Evolutionary conservation across 2,113 vertebrate genomes (phyloP).

Genomic region (Sinocyclocheilus anophthalmus): DNA sequence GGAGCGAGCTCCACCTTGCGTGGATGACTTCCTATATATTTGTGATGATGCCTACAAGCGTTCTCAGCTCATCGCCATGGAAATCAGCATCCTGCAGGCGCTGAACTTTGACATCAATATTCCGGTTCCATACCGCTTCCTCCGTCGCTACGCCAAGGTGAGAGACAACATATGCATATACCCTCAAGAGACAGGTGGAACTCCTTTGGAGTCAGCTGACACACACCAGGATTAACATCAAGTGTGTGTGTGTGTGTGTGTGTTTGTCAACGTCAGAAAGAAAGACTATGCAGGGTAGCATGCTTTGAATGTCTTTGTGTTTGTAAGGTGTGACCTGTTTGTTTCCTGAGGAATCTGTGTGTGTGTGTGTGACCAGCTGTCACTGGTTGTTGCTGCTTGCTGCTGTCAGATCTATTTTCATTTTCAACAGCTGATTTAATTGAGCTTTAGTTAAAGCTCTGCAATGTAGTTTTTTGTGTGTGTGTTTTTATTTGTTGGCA

Average conservation of each 20-base stretch:
- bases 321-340: neutral
- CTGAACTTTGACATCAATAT: constrained; percentile 92
- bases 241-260: neutral
- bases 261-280: constrained; percentile 7
- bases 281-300: neutral
- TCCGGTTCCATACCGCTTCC: constrained; percentile 89
- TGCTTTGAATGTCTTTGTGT: neutral
- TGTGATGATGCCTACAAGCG: constrained; percentile 84
- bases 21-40: constrained; percentile 88
- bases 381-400: neutral
- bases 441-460: neutral
- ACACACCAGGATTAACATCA: neutral
- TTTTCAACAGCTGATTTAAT: neutral
- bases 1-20: constrained; percentile 82
- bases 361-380: neutral
- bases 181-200: neutral
- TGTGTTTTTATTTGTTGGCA: neutral
- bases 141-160: constrained; percentile 90
- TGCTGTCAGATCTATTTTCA: neutral
- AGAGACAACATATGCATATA: constrained; percentile 11
- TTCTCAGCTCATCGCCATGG: constrained; percentile 84
- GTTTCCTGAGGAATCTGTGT: neutral
- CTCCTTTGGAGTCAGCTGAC: no score
- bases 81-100: constrained; percentile 80
- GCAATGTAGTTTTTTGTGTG: neutral